Conservation (phyloP, 2,888 invertebrate species). For the Ennomos erosarius region DNA sequence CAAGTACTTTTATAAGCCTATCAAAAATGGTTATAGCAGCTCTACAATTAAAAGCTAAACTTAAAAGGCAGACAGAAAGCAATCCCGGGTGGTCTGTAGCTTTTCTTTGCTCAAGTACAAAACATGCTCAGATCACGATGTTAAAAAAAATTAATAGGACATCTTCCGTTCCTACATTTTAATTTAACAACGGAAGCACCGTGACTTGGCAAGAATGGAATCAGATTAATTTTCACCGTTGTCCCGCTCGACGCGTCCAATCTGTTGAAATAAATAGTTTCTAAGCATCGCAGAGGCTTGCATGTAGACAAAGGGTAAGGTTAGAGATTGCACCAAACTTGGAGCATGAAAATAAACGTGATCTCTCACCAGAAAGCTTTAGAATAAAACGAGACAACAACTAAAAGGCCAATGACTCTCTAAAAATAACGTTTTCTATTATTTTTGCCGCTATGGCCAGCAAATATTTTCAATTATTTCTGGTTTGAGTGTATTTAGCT, state of each 20-base stretch:
- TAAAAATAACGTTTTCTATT: conserved; percentile 55
- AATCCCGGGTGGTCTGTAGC: conserved; percentile 58
- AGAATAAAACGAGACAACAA: conserved; percentile 64
- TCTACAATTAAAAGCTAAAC: conserved; percentile 48
- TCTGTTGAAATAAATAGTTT: conserved; percentile 68
- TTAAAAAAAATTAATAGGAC: conserved; percentile 63
- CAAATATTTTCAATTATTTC: conserved; percentile 5
- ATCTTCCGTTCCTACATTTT: conserved; percentile 70
- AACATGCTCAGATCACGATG: conserved; percentile 48
- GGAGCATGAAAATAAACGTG: conserved; percentile 67
- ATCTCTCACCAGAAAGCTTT: conserved; percentile 72
- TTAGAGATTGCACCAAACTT: conserved; percentile 48
- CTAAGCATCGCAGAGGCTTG: conserved; percentile 53
- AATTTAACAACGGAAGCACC: conserved; percentile 80
- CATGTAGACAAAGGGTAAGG: conserved; percentile 64
- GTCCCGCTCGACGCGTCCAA: conserved; percentile 53
- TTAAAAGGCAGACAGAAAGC: conserved; percentile 49
- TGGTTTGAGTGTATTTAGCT: not conserved
- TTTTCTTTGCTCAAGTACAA: conserved; percentile 53
- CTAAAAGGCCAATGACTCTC: conserved; percentile 65
- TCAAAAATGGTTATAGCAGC: conserved; percentile 33
- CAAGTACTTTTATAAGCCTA: conserved; percentile 20
- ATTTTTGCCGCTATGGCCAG: conserved; percentile 15
- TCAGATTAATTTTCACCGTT: conserved; percentile 75
- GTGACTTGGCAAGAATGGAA: conserved; percentile 77